A percentile compares a stretch with the other conserved stretches of the same genome.
Evolutionary conservation across 2,113 vertebrate species (phyloP).

Genomic region (Riparia riparia): DNA sequence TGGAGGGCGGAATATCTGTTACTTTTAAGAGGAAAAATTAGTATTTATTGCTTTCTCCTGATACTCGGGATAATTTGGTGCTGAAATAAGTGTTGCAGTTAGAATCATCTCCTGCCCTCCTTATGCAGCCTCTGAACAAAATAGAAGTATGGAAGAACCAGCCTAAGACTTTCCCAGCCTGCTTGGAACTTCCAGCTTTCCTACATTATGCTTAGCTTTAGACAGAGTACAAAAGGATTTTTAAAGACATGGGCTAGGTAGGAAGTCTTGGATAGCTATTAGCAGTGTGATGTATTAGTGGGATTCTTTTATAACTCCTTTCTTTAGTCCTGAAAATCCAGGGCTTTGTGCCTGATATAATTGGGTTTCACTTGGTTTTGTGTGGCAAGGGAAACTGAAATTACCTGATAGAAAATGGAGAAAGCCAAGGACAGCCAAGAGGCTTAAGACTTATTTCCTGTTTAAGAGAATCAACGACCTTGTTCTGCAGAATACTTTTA

Average conservation of each 20-base stretch:
- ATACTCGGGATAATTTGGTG: neutral
- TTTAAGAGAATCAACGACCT: neutral
- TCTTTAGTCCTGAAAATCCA: neutral
- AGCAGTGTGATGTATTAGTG: neutral
- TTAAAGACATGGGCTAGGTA: neutral
- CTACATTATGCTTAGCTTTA: neutral
- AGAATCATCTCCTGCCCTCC: neutral
- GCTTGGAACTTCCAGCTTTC: neutral
- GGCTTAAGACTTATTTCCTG: neutral
- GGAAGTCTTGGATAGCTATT: neutral
- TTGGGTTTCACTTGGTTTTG: neutral
- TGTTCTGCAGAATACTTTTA: neutral
- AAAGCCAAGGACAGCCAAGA: neutral
- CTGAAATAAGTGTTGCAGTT: neutral
- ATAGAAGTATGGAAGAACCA: neutral
- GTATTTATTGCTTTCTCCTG: neutral
- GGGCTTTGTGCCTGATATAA: neutral
- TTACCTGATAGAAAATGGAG: neutral
- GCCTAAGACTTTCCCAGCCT: neutral
- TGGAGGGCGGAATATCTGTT: neutral
- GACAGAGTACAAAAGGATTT: neutral
- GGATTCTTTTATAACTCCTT: neutral
- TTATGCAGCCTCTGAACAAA: neutral
- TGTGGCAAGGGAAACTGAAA: neutral
- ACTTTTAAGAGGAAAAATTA: neutral